phyloP scores from a whole-genome alignment of 2,888 invertebrate genomes.

The Stenchaetothrips biformis region DNA sequence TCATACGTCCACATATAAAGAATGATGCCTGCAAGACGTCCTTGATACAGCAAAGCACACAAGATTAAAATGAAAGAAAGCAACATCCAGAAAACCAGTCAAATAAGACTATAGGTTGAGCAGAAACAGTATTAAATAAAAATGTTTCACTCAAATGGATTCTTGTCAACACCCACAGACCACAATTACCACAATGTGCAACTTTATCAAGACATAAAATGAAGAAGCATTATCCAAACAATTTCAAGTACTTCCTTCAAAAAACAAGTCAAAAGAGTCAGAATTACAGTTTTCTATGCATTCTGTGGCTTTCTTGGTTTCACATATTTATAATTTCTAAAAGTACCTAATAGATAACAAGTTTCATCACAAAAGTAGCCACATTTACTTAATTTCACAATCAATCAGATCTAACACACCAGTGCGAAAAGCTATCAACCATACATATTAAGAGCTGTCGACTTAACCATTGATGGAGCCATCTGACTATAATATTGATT shows the following conservation, averaged over 20 bases:
- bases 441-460: not conserved
- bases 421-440: not conserved
- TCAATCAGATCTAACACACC: not conserved
- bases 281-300: too few species aligned
- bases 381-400: not conserved
- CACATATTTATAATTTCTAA: not conserved
- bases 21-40: not conserved
- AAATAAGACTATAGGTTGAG: not conserved
- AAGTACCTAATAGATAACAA: not conserved
- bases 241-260: too few species aligned
- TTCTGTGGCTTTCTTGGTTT: too few species aligned
- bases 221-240: too few species aligned
- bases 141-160: slow-evolving; percentile 23
- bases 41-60: not conserved
- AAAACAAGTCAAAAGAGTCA: too few species aligned
- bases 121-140: slow-evolving; percentile 5
- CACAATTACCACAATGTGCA: not conserved
- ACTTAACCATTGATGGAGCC: not conserved
- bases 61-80: not conserved
- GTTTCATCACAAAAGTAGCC: slow-evolving; percentile 18
- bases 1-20: not conserved
- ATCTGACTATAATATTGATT: slow-evolving; percentile 9
- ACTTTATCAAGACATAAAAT: too few species aligned
- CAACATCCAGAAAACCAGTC: not conserved
- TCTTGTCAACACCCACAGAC: slow-evolving; percentile 3